Conservation (phyloP, 2,797 vertebrate genomes). For the Pogoniulus pusillus region DNA sequence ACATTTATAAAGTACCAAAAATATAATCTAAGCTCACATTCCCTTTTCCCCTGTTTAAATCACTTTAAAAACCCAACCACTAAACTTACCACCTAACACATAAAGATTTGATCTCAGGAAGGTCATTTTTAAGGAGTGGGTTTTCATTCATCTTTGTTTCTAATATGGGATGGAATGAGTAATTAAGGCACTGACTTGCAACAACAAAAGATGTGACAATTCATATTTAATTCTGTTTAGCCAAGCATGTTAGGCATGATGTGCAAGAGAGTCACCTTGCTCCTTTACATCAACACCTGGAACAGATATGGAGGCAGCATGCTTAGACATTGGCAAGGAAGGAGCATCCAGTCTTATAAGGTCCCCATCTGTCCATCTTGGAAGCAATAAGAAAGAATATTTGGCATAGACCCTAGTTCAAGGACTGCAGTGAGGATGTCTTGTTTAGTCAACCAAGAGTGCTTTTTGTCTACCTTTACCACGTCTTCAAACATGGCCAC, state of each 20-base stretch:
- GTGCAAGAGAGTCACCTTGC: slow-evolving; percentile 17
- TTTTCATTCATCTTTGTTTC: background rate
- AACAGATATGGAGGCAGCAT: slow-evolving; percentile 11
- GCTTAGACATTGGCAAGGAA: slow-evolving; percentile 26
- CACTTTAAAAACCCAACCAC: too few relatives aligned
- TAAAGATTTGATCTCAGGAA: background rate
- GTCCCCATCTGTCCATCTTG: slow-evolving; percentile 29
- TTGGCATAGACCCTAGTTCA: background rate
- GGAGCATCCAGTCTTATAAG: background rate
- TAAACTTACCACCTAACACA: background rate
- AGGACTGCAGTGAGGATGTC: background rate
- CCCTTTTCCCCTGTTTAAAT: background rate
- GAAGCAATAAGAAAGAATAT: background rate
- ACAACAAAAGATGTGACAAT: background rate
- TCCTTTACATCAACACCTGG: slow-evolving; percentile 43
- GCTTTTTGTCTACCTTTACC: background rate
- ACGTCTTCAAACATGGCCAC: background rate
- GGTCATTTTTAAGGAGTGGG: background rate
- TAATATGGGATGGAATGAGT: background rate
- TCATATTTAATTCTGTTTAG: slow-evolving; percentile 3
- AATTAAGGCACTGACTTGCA: background rate
- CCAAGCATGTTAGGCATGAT: background rate
- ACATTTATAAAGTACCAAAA: background rate
- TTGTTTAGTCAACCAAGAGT: background rate
- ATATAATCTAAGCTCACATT: background rate